Evolutionary conservation across 1,140 invertebrate genomes (phyloP).

Genomic region (Drosophila pruinosa): DNA sequence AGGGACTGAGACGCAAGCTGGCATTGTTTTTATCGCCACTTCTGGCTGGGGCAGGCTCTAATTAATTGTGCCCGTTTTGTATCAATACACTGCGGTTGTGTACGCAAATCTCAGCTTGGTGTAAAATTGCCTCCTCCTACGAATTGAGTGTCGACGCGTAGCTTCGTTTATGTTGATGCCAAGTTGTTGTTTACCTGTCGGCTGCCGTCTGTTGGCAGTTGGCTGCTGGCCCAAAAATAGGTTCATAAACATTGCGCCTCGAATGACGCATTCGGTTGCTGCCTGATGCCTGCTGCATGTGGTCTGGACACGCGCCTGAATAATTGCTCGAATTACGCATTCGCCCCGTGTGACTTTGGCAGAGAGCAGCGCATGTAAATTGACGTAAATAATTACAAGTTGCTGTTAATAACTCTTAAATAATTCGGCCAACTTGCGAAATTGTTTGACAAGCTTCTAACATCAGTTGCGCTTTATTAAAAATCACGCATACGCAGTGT

Average conservation of each 20-base stretch:
- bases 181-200: constrained; percentile 23
- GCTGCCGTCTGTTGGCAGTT: too few relatives aligned
- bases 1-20: not conserved
- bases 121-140: constrained; percentile 16
- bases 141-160: not conserved
- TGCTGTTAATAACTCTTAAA: not conserved
- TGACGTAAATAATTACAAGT: not conserved
- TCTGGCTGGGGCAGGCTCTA: constrained; percentile 57
- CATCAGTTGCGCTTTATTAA: not conserved
- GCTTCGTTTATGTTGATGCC: not conserved
- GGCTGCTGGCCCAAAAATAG: constrained; percentile 52
- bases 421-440: not conserved
- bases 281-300: constrained; percentile 49
- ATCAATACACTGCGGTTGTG: constrained; percentile 32
- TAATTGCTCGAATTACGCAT: constrained; percentile 49
- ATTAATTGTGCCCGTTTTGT: constrained; percentile 78
- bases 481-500: constrained; percentile 1
- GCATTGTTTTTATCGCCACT: constrained; percentile 62
- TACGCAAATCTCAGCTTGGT: constrained; percentile 68
- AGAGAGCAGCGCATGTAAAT: not conserved
- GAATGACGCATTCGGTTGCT: constrained; percentile 55
- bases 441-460: not conserved
- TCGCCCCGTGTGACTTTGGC: constrained; percentile 32
- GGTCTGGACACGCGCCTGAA: constrained; percentile 51
- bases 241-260: constrained; percentile 55